Evolutionary conservation across 1,140 invertebrate species (phyloP).

Genomic region (Drosophila teissieri): DNA sequence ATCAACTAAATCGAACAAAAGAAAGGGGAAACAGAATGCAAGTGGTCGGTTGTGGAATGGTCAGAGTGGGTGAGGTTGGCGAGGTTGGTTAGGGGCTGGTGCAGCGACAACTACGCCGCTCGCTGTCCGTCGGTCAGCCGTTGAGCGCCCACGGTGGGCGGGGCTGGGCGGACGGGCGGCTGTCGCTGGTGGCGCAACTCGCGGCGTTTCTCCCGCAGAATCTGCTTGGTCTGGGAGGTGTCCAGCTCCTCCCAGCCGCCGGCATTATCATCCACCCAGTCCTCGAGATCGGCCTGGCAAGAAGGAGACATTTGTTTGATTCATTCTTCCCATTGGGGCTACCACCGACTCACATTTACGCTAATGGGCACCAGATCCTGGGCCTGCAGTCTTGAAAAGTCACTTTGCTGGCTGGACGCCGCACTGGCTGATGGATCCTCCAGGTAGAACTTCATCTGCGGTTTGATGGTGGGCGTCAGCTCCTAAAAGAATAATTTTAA

Average conservation of each 20-base stretch:
- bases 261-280: conserved; percentile 80
- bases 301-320: background rate
- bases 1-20: conserved; percentile 51
- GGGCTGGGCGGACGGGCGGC: conserved; percentile 20
- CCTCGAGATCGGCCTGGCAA: conserved; percentile 79
- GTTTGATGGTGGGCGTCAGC: conserved; percentile 79
- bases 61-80: conserved; percentile 8
- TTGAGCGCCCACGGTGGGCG: conserved; percentile 65
- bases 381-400: conserved; percentile 81
- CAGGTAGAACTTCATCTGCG: conserved; percentile 77
- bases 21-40: conserved; percentile 12
- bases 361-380: conserved; percentile 75
- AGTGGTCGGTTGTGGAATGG: conserved; percentile 10
- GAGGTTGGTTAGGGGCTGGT: background rate
- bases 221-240: conserved; percentile 79
- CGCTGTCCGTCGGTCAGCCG: conserved; percentile 62
- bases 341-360: conserved; percentile 55
- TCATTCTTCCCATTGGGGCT: background rate
- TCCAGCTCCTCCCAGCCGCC: conserved; percentile 84
- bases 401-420: conserved; percentile 22
- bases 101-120: conserved; percentile 47
- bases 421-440: conserved; percentile 25
- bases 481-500: conserved; percentile 49
- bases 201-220: conserved; percentile 80
- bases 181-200: conserved; percentile 79